phyloP scores from a whole-genome alignment of 2,797 vertebrate genomes.

The Toxotes lorentzi region DNA sequence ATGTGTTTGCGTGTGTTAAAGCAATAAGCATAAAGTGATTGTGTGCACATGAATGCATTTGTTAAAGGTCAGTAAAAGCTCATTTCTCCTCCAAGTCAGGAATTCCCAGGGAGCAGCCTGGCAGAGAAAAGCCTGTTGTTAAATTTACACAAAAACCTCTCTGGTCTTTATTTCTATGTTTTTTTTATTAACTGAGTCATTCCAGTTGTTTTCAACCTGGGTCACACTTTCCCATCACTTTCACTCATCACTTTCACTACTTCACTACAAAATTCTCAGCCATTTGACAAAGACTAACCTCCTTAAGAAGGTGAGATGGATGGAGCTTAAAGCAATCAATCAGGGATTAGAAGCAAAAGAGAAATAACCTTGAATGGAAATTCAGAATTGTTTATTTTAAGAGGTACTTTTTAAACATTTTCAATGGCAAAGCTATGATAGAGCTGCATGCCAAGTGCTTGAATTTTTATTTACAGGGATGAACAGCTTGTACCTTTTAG shows the following conservation, averaged over 20 bases:
- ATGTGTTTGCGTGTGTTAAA: constrained; percentile 10
- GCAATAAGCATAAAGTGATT: constrained; percentile 7
- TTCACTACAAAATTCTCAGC: background rate
- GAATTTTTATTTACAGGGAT: constrained; percentile 8
- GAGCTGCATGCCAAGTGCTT: background rate
- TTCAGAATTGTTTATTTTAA: background rate
- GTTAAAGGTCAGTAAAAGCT: constrained; percentile 50
- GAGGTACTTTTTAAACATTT: constrained; percentile 3
- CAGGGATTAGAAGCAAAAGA: background rate
- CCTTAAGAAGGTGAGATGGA: background rate
- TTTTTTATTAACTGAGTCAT: constrained; percentile 37
- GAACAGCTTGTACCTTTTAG: constrained; percentile 22
- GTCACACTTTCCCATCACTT: constrained; percentile 24
- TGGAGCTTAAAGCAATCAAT: constrained; percentile 15
- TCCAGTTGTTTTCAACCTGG: constrained; percentile 18
- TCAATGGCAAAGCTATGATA: background rate
- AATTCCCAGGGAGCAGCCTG: constrained; percentile 32
- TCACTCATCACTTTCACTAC: constrained; percentile 3
- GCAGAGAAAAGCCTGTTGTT: constrained; percentile 4
- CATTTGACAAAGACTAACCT: constrained; percentile 1
- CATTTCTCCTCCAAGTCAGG: constrained; percentile 28
- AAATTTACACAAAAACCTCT: constrained; percentile 35
- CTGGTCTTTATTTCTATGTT: constrained; percentile 18
- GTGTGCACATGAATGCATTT: constrained; percentile 29
- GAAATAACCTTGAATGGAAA: constrained; percentile 33